Conservation (phyloP, 2,113 vertebrate genomes). For the Vicugna pacos region DNA sequence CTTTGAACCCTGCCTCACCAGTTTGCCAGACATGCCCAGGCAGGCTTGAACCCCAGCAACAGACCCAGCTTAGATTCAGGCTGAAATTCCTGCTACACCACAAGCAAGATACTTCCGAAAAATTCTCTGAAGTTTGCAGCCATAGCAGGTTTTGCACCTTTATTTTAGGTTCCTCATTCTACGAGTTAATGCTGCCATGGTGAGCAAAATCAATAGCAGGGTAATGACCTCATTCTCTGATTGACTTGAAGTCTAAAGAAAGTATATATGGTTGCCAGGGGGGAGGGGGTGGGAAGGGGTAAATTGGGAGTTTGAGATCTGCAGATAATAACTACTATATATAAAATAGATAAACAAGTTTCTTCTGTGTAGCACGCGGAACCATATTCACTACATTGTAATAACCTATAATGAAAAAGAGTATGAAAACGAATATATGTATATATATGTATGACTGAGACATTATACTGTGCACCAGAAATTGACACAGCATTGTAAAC, state of each 20-base stretch:
- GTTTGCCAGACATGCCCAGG: slow-evolving; percentile 45
- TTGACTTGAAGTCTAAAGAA: not conserved
- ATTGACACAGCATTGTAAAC: too few species aligned
- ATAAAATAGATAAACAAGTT: too few species aligned
- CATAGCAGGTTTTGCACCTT: not conserved
- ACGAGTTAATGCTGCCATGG: not conserved
- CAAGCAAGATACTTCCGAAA: not conserved
- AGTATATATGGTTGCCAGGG: not conserved
- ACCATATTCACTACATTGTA: too few species aligned
- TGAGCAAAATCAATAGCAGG: not conserved
- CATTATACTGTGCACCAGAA: too few species aligned
- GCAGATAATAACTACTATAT: too few species aligned
- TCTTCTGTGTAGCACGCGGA: too few species aligned
- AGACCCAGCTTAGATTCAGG: not conserved
- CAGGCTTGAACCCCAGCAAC: not conserved
- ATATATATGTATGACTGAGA: too few species aligned
- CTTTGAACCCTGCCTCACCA: slow-evolving; percentile 23
- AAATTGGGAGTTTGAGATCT: too few species aligned
- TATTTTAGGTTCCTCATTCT: not conserved
- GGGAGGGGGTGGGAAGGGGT: too few species aligned
- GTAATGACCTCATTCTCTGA: not conserved
- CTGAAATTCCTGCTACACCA: not conserved
- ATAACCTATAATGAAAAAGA: too few species aligned
- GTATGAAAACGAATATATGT: too few species aligned
- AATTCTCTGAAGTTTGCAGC: not conserved